Base-by-base conservation (phyloP, 1,140 invertebrate species). In the Caenorhabditis brenneri region DNA sequence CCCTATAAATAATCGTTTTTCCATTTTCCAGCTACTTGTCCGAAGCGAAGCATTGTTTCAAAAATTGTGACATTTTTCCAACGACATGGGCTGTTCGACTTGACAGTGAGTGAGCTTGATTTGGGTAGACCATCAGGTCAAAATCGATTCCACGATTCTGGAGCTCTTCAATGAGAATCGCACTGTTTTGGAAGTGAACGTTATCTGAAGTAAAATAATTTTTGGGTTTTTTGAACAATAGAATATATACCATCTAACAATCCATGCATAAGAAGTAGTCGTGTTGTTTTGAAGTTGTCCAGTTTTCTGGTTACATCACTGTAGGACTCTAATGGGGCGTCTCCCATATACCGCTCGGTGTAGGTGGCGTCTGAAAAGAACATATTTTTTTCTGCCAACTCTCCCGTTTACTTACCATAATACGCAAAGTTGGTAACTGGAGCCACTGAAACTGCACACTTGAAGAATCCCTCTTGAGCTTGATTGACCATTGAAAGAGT, bases 311-410 rank as follows among this genome's bases (percentile, higher is more conserved):
- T 74, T 7, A 74, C 65, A 15, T 74, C 65, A 80, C 89, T 86
- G 22, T 89, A 90, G 9, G 55, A 49, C 16, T 86, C 86, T 69
- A 90, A 89, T n/a, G 87, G 89, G 5, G 87, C 86, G 22, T 80
- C 42, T n/a, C 90, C 90, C 89, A 90, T 90, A 84, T 91, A 90
- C 24, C 89, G 53, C 74, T 90, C 89, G 29, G 90, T 91, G 79
- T 90, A 90, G 10, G 88, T 89, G 9, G 89, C 89, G 79, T 90
- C 89, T 89, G 51, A 79, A 87, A 69, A 74, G 22, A 12, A 0
- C 0, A 60, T 16, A 19, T 48, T 10, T 10, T 58, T 58, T 42
- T 55, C 81, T 51, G 53, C 4, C 53, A 53, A 42, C 5, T 6
- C 5, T 42, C 12, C 58, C 22, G 27, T 36, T 24, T 53, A 16